These are phyloP conservation scores for Anagrus nilaparvatae DNA, from an alignment of 1,140 invertebrate genomes.

Conservation along the genomic window DNA sequence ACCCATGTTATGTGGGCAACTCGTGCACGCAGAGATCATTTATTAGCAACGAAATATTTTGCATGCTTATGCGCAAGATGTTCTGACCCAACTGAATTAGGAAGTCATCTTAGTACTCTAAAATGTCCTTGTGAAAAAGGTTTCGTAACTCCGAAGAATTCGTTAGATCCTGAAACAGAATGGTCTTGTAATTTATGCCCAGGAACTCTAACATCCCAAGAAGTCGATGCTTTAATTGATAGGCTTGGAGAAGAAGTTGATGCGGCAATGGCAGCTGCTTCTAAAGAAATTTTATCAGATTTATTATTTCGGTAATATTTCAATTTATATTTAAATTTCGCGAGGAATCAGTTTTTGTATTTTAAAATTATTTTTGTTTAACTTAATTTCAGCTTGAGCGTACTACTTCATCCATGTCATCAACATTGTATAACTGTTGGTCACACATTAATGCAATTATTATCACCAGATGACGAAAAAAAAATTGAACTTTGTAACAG, in stretches of 20 bases:
- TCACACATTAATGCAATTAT: slow-evolving; percentile 67
- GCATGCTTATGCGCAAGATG: slow-evolving; percentile 63
- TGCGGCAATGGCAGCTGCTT: slow-evolving; percentile 38
- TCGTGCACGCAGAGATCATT: slow-evolving; percentile 62
- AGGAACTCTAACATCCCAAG: slow-evolving; percentile 43
- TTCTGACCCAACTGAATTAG: slow-evolving; percentile 65
- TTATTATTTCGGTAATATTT: slow-evolving; percentile 29
- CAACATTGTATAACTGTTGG: slow-evolving; percentile 69
- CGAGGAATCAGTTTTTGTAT: not conserved
- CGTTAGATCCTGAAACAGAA: slow-evolving; percentile 55
- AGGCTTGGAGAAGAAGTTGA: slow-evolving; percentile 68
- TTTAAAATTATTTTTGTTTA: not conserved
- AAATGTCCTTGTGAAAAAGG: slow-evolving; percentile 56
- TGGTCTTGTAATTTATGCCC: slow-evolving; percentile 65
- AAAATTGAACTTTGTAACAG: slow-evolving; percentile 56
- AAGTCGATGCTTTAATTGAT: slow-evolving; percentile 51
- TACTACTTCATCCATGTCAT: slow-evolving; percentile 67
- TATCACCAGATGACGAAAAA: slow-evolving; percentile 46
- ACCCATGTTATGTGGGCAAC: slow-evolving; percentile 80
- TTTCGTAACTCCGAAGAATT: slow-evolving; percentile 55
- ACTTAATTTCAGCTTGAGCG: slow-evolving; percentile 40
- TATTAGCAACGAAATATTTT: slow-evolving; percentile 74
- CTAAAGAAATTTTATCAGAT: slow-evolving; percentile 24
- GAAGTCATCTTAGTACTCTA: slow-evolving; percentile 63
- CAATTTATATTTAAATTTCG: not conserved